Evolutionary conservation across 2,797 vertebrate species (phyloP).

Genomic region (Halcyon badia): DNA sequence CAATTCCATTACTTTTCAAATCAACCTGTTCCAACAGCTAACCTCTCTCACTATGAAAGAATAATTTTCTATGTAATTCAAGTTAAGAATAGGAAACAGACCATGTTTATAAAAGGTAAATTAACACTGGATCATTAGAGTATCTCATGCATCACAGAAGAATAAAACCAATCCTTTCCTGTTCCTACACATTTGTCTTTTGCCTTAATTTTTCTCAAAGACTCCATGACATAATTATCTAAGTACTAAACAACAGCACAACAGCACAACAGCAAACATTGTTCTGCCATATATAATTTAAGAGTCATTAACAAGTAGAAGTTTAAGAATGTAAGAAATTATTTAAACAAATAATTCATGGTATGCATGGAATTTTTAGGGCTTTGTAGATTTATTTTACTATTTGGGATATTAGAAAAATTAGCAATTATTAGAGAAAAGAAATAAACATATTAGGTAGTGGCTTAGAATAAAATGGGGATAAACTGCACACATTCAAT

Average conservation of each 20-base stretch:
- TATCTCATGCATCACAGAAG: too few relatives aligned
- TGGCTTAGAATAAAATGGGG: not conserved
- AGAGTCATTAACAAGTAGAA: not conserved
- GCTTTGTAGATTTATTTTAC: not conserved
- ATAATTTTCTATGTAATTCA: not conserved
- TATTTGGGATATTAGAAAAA: not conserved
- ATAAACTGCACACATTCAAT: not conserved
- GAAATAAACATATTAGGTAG: accelerated
- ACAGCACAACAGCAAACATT: too few relatives aligned
- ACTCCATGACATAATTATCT: too few relatives aligned
- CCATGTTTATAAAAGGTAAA: too few relatives aligned
- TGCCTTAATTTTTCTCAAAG: too few relatives aligned
- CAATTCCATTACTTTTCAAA: not conserved
- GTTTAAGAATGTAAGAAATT: not conserved
- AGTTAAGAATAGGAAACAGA: too few relatives aligned
- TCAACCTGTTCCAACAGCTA: not conserved
- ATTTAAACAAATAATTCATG: not conserved
- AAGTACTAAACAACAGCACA: too few relatives aligned
- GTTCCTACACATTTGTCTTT: too few relatives aligned
- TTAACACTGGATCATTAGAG: too few relatives aligned
- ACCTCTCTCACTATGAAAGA: not conserved
- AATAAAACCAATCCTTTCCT: too few relatives aligned
- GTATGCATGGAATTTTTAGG: not conserved
- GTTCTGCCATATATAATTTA: too few relatives aligned
- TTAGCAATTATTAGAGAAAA: not conserved